Percentiles rank a stretch among this genome's conserved stretches.
Conservation (phyloP, 2,113 vertebrate genomes). For the Sylvilagus bachmani region DNA sequence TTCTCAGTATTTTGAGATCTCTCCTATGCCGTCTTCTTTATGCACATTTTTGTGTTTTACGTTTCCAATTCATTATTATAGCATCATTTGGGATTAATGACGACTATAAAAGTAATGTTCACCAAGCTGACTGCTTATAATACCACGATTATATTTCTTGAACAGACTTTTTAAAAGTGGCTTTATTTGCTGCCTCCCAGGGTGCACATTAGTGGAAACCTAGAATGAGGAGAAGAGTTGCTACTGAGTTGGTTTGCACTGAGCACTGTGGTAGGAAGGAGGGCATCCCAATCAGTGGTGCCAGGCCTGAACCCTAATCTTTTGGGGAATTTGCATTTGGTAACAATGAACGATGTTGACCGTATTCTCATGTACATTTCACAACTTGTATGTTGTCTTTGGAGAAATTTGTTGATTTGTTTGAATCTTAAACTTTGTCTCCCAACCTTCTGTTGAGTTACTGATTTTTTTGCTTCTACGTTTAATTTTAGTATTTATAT, state of each 20-base stretch:
- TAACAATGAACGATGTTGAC: background rate
- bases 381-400: background rate
- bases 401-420: background rate
- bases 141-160: background rate
- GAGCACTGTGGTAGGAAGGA: too few relatives aligned
- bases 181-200: too few relatives aligned
- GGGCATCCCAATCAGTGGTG: too few relatives aligned
- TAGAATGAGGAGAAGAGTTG: too few relatives aligned
- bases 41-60: background rate
- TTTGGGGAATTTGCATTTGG: background rate
- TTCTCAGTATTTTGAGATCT: slow-evolving; percentile 3
- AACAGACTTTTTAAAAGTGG: background rate
- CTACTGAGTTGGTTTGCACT: too few relatives aligned
- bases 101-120: background rate
- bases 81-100: background rate
- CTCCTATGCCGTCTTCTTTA: background rate
- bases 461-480: background rate
- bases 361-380: background rate
- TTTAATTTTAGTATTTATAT: background rate
- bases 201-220: too few relatives aligned
- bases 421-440: slow-evolving; percentile 17
- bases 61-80: background rate
- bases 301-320: too few relatives aligned
- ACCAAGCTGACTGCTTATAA: background rate
- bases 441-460: background rate